Evolutionary conservation across 2,113 vertebrate species (phyloP), one percentile per base, ranked within the genome.

Genomic region (Notothenia coriiceps): DNA sequence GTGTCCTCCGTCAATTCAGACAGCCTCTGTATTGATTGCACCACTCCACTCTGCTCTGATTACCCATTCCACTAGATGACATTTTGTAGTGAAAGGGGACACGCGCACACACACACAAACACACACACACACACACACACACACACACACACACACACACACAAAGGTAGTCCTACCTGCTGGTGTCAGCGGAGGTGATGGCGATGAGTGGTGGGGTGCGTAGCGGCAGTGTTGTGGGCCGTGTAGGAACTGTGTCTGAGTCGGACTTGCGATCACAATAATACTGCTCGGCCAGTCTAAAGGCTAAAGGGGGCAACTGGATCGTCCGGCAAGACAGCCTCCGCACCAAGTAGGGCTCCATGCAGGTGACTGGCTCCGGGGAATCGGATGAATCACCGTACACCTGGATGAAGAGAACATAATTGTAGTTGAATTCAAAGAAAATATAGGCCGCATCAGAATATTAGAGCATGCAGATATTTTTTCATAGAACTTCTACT

Each of bases 271-370:
- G 96, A 22, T 97, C 96, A 76, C 93, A 96, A 69, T 98, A 98
- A 73, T 95, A 93, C 88, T 99, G 97, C 77, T 98, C 97, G 54
- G 98, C 90, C 78, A 97, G 97, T 79, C 98, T 95, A 86, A 98
- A 99, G 83, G 97, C 97, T 68, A 99, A 88, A 0, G 98, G 96
- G 0, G 98, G 98, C 85, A 99, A 94, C 88, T 99, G 97, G 55
- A 99, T 70, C 0, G 91, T 96, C 52, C 97, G 95, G 33, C 95
- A 96, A 0, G 97, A 98, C n/a, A 97, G 95, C 81, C 98, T 96
- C 25, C 97, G 92, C 0, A 99, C 96, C 5, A 96, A 85, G 72
- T 96, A 98, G 20, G 97, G 95, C 64, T 98, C 97, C 95, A 96
- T 94, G 86, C 92, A 96, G 43, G 92, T 93, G 15, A 94, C 77